phyloP scores from a whole-genome alignment of 2,888 invertebrate species.

The Agrilus cyanescens region DNA sequence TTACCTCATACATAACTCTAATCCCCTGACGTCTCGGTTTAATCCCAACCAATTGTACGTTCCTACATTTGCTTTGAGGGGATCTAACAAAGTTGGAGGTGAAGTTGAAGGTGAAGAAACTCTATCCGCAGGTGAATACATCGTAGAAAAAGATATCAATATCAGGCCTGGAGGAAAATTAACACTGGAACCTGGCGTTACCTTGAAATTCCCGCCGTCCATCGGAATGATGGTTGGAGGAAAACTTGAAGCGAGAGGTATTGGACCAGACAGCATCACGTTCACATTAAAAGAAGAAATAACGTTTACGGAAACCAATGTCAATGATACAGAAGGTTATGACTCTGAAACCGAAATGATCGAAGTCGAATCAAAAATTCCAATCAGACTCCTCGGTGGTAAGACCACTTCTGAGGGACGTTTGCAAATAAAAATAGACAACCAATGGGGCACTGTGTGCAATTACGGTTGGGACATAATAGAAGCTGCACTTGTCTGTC shows the following conservation, averaged over 20 bases:
- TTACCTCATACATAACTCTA: constrained; percentile 78
- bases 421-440: constrained; percentile 69
- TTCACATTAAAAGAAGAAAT: constrained; percentile 71
- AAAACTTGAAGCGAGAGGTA: constrained; percentile 70
- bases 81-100: constrained; percentile 66
- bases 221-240: constrained; percentile 97
- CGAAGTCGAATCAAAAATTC: constrained; percentile 49
- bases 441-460: constrained; percentile 95
- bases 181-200: constrained; percentile 78
- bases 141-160: constrained; percentile 88
- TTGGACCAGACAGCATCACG: constrained; percentile 65
- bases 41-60: constrained; percentile 66
- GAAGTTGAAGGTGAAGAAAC: constrained; percentile 87
- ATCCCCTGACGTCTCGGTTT: constrained; percentile 75
- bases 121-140: constrained; percentile 73
- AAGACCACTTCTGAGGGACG: constrained; percentile 74
- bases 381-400: constrained; percentile 74
- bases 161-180: constrained; percentile 87
- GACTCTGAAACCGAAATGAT: constrained; percentile 46
- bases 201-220: constrained; percentile 78
- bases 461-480: constrained; percentile 90
- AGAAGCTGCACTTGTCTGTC: constrained; percentile 87
- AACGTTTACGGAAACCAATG: constrained; percentile 50
- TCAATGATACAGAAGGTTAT: constrained; percentile 42
- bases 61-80: constrained; percentile 59